A percentile compares a stretch with the other conserved stretches of the same genome.
Conservation (phyloP, 2,113 vertebrate species). For the Pygoscelis antarcticus region DNA sequence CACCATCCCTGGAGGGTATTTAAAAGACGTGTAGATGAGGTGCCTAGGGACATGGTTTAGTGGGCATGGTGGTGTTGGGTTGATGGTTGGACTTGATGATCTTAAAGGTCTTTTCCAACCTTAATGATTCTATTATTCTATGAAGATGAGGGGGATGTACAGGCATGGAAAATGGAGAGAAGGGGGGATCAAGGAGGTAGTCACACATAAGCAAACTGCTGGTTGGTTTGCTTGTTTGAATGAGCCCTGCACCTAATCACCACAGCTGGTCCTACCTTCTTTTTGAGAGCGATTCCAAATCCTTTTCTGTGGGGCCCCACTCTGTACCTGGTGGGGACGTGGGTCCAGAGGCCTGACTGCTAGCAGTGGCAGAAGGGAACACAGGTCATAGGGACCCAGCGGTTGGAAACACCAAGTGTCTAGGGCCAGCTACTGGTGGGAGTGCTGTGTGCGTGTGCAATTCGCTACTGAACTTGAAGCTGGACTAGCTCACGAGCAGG, state of each 20-base stretch:
- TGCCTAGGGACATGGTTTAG: too few relatives aligned
- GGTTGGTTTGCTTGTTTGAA: background rate
- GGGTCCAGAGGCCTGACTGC: background rate
- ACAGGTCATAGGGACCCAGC: too few relatives aligned
- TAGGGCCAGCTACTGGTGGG: background rate
- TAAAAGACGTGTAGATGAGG: too few relatives aligned
- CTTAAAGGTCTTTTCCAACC: too few relatives aligned
- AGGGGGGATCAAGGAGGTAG: background rate
- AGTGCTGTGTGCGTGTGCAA: accelerated
- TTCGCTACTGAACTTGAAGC: background rate
- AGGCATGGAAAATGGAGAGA: background rate
- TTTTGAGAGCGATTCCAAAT: background rate
- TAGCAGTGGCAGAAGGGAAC: too few relatives aligned
- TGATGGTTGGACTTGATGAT: too few relatives aligned
- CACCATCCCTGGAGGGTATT: too few relatives aligned
- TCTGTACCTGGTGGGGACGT: background rate
- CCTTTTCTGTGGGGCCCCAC: too few relatives aligned
- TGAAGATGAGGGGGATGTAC: background rate
- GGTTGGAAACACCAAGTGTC: too few relatives aligned
- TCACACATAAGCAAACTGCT: background rate
- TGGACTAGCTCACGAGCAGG: background rate
- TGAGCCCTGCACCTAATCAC: background rate
- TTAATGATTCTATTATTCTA: too few relatives aligned
- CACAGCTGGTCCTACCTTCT: background rate
- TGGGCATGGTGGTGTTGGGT: too few relatives aligned